A percentile compares a stretch with the other conserved stretches of the same genome.
phyloP scores from a whole-genome alignment of 2,113 vertebrate genomes.

The Paramisgurnus dabryanus region DNA sequence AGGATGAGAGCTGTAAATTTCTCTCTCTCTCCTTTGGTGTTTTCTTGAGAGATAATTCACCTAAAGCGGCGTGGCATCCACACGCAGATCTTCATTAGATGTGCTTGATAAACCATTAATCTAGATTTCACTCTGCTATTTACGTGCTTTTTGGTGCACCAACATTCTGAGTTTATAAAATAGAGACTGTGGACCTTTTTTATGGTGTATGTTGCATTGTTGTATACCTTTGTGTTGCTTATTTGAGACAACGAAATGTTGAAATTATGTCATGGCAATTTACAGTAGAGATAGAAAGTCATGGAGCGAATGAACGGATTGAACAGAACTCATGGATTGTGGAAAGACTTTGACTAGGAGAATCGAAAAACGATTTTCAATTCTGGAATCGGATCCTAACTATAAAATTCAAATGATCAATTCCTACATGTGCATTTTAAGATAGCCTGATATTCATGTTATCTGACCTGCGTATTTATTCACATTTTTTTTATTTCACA shows the following conservation, averaged over 20 bases:
- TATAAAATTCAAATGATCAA: too few relatives aligned
- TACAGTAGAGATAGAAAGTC: too few relatives aligned
- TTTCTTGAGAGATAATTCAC: constrained; percentile 67
- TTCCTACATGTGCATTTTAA: too few relatives aligned
- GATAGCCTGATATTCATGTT: too few relatives aligned
- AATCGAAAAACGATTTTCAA: too few relatives aligned
- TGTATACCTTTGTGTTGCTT: background rate
- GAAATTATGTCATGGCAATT: background rate
- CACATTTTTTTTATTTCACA: too few relatives aligned
- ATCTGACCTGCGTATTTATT: too few relatives aligned
- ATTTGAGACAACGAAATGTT: background rate
- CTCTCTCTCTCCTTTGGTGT: constrained; percentile 50
- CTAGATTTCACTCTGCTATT: constrained; percentile 64
- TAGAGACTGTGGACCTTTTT: constrained; percentile 56
- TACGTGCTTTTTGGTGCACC: constrained; percentile 59
- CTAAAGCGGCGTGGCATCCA: constrained; percentile 59
- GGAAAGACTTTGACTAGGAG: too few relatives aligned
- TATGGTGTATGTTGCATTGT: constrained; percentile 32
- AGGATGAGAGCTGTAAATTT: constrained; percentile 60
- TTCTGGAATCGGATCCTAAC: too few relatives aligned
- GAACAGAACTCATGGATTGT: too few relatives aligned
- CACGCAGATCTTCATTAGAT: constrained; percentile 72
- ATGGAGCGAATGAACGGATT: too few relatives aligned
- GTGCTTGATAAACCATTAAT: constrained; percentile 71
- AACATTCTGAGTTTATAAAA: constrained; percentile 55